Percentiles rank a stretch among this genome's conserved stretches.
phyloP scores from a whole-genome alignment of 2,888 invertebrate species.

The Lithophane leautieri region DNA sequence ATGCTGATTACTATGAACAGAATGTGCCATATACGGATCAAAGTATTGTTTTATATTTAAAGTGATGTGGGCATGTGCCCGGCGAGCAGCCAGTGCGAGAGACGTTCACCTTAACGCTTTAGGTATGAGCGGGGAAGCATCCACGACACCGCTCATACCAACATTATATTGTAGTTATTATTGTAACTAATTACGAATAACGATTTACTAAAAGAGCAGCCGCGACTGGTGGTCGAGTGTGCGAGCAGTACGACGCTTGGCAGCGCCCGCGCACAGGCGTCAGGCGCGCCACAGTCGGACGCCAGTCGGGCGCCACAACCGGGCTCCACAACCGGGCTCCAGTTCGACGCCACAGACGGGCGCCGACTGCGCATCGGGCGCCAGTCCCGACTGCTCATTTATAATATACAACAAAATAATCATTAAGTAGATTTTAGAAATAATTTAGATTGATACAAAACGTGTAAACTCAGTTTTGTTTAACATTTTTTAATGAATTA shows the following conservation, averaged over 20 bases:
- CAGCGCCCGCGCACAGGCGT: not conserved
- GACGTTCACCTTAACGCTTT: conserved; percentile 89
- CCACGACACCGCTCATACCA: conserved; percentile 90
- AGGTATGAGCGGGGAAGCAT: conserved; percentile 90
- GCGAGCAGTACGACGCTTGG: conserved; percentile 28
- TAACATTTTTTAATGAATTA: conserved; percentile 77
- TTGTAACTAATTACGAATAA: conserved; percentile 87
- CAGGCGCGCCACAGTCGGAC: not conserved
- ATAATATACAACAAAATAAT: conserved; percentile 88
- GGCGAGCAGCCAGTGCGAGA: conserved; percentile 83
- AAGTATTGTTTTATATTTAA: conserved; percentile 55
- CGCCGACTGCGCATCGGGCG: conserved; percentile 56
- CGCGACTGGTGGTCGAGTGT: conserved; percentile 71
- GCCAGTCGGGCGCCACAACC: not conserved
- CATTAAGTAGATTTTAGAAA: conserved; percentile 86
- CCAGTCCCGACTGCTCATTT: conserved; percentile 74
- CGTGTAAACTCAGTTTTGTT: conserved; percentile 80
- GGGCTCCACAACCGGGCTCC: not conserved
- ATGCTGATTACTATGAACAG: conserved; percentile 51
- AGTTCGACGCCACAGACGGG: conserved; percentile 30
- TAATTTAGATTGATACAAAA: conserved; percentile 83
- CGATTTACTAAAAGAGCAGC: conserved; percentile 78
- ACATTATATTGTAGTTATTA: conserved; percentile 89
- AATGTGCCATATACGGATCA: conserved; percentile 63
- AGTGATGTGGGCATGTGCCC: conserved; percentile 60